Evolutionary conservation across 1,140 invertebrate species (phyloP).

Genomic region (Drosophila eugracilis): DNA sequence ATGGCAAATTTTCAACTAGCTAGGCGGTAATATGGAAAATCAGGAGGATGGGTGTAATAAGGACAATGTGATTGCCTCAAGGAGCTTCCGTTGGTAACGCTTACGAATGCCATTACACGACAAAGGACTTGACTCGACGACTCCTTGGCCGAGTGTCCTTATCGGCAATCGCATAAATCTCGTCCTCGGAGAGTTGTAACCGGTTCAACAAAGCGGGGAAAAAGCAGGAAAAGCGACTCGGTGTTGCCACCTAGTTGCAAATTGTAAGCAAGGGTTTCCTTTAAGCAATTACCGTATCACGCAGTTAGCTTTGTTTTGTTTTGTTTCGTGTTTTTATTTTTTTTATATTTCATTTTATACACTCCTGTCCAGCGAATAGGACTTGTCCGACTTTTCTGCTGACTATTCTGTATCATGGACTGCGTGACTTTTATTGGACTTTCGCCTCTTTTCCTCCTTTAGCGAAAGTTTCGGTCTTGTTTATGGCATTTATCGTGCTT

Average conservation of each 20-base stretch:
- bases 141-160: conserved; percentile 42
- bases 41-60: conserved; percentile 16
- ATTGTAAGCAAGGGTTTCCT: conserved; percentile 78
- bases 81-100: conserved; percentile 40
- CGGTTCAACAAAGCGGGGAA: conserved; percentile 36
- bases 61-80: conserved; percentile 63
- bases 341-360: conserved; percentile 44
- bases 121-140: conserved; percentile 47
- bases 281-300: conserved; percentile 70
- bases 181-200: conserved; percentile 80
- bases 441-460: conserved; percentile 44
- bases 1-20: conserved; percentile 25
- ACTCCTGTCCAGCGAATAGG: conserved; percentile 37
- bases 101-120: conserved; percentile 75
- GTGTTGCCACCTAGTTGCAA: conserved; percentile 77
- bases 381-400: conserved; percentile 60
- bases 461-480: conserved; percentile 75
- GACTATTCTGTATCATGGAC: conserved; percentile 63
- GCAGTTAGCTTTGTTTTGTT: too few species aligned
- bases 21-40: background rate
- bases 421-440: conserved; percentile 81
- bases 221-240: conserved; percentile 8
- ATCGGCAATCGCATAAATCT: conserved; percentile 81
- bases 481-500: conserved; percentile 81
- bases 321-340: too few species aligned